A percentile compares a stretch with the other conserved stretches of the same genome.
phyloP scores from a whole-genome alignment of 2,113 vertebrate species.

The Hypocryptadius cinnamomeus region DNA sequence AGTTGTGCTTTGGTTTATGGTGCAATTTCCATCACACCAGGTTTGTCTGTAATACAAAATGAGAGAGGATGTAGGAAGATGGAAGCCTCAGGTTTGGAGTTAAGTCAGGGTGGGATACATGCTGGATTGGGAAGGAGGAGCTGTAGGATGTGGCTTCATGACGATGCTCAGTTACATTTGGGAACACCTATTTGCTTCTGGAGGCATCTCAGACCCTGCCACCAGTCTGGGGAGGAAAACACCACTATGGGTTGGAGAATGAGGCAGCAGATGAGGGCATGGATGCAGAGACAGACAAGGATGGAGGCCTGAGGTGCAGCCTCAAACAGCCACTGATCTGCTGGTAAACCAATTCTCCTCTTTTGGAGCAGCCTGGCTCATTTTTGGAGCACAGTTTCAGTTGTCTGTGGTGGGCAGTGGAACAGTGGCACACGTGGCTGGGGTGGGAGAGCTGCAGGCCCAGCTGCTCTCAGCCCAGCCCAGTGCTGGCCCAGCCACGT shows the following conservation, averaged over 20 bases:
- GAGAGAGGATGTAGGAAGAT: background rate
- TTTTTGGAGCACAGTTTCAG: background rate
- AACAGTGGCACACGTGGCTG: background rate
- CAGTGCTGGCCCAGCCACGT: fast-evolving
- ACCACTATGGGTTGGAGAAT: background rate
- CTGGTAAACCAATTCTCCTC: background rate
- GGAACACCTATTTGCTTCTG: fast-evolving
- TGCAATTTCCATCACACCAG: background rate
- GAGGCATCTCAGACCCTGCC: background rate
- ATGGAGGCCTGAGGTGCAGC: background rate
- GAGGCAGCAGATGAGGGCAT: background rate
- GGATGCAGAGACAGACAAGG: background rate
- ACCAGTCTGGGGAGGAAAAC: background rate
- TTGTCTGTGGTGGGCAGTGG: background rate
- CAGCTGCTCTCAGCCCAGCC: background rate
- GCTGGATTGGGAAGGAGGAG: background rate
- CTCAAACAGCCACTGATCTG: background rate
- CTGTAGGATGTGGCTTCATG: background rate
- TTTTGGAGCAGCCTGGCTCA: background rate
- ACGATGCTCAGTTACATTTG: background rate
- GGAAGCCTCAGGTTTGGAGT: background rate
- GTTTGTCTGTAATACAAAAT: background rate
- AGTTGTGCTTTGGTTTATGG: background rate
- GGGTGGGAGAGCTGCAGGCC: background rate
- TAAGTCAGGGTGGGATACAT: background rate